Base-by-base conservation (phyloP, 2,113 vertebrate genomes). In the Pimephales promelas region DNA sequence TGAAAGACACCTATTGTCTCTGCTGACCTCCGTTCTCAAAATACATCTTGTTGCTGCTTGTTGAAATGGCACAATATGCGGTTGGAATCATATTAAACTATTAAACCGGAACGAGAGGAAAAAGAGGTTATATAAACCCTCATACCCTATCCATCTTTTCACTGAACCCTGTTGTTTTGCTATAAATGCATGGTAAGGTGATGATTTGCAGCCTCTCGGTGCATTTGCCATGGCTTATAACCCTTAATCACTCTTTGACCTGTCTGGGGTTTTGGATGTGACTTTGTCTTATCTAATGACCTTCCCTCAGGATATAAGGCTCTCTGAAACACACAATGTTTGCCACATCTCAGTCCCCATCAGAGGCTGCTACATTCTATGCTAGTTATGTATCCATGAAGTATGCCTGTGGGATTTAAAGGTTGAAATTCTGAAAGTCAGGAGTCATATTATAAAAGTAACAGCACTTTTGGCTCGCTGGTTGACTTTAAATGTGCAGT, bases 1-100 rank as follows among this genome's bases (percentile, higher is more conserved):
- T 79, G 74, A 86, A 86, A 86, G 74, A 82, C 43, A 2, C 26
- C 40, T 68, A 82, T 90, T 90, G 88, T 90, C 90, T 86, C 87
- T 74, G 79, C 86, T 86, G 88, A 91, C 88, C 89, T 52, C 34
- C 16, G 47, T 59, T 74, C 80, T 86, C 56, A 62, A 77, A 59
- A 82, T 68, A 61, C 64, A 59, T 40, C 26, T n/a, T 36, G 77
- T 31, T 62, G 18, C n/a, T 62, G 40, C 34, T 24, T 24, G 59
- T 64, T 54, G 26, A 84, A 81, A 88, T 52, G 45, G 20, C 34
- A 31, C 47, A 59, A 81, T 73, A 64, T 81, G 79, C 18, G 6
- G 40, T 45, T 81, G 79, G 28, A 45, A n/a, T 31, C 74, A 61
- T 75, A 54, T 74, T 61, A 75, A 82, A 22, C 57, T 75, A 54